Conservation (phyloP, 2,113 vertebrate genomes). For the Nothobranchius kuhntae region DNA sequence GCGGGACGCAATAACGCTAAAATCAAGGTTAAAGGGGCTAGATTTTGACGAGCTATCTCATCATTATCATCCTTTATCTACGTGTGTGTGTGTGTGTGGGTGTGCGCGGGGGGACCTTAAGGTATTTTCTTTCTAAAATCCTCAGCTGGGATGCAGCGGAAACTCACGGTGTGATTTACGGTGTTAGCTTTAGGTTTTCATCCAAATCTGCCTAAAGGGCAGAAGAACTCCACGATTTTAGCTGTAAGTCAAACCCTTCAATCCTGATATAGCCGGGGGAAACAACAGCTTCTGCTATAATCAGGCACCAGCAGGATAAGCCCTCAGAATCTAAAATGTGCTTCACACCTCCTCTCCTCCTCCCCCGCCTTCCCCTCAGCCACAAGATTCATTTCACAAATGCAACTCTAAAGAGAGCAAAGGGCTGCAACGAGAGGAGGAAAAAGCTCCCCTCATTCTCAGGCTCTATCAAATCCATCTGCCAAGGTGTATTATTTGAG, state of each 20-base stretch:
- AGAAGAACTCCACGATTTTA: conserved; percentile 45
- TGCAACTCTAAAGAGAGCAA: conserved; percentile 50
- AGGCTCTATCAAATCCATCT: conserved; percentile 65
- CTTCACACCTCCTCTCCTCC: conserved; percentile 29
- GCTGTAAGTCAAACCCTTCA: conserved; percentile 54
- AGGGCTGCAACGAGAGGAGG: conserved; percentile 19
- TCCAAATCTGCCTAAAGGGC: conserved; percentile 69
- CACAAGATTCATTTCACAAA: conserved; percentile 54
- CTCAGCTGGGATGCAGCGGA: conserved; percentile 40
- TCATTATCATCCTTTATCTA: conserved; percentile 53
- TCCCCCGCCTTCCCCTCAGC: conserved; percentile 27
- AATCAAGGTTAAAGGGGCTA: conserved; percentile 66
- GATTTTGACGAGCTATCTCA: conserved; percentile 63
- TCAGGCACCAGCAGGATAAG: conserved; percentile 44
- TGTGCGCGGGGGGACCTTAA: conserved; percentile 20
- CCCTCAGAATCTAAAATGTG: conserved; percentile 39
- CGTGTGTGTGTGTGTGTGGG: conserved; percentile 13
- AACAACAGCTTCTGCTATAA: conserved; percentile 52
- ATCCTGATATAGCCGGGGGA: conserved; percentile 50
- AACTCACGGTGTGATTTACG: conserved; percentile 40
- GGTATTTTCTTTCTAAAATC: conserved; percentile 65
- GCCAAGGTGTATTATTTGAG: conserved; percentile 61
- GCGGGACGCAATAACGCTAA: conserved; percentile 53
- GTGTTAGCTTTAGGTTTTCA: conserved; percentile 55
- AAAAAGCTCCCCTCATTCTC: conserved; percentile 31